Evolutionary conservation across 53 echinoderm and acorn worm species (phyloP).

Genomic region (Paelopatides confundens): DNA sequence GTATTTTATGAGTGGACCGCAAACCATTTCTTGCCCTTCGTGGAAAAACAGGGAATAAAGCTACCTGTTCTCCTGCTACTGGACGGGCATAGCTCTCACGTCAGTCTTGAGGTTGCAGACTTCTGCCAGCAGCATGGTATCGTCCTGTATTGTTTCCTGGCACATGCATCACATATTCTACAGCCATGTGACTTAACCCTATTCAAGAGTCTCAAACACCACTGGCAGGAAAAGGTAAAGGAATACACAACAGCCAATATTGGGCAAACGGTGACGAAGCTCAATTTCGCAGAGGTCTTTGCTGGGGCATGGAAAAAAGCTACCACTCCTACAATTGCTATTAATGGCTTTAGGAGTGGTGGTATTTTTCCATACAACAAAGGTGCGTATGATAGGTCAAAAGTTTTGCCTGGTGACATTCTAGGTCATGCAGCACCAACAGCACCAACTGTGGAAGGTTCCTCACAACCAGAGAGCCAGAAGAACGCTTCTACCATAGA

Average conservation of each 20-base stretch:
- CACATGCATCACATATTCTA: constrained; percentile 44
- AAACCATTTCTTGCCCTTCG: constrained; percentile 10
- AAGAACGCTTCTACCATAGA: no score
- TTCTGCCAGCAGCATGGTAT: constrained; percentile 37
- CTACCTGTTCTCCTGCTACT: constrained; percentile 57
- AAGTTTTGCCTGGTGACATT: no score
- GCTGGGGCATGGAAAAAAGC: neutral
- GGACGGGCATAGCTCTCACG: constrained; percentile 58
- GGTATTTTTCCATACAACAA: constrained; percentile 19
- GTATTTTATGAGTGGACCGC: constrained; percentile 42
- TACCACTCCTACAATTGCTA: neutral
- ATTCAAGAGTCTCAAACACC: constrained; percentile 44
- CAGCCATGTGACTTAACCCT: constrained; percentile 63
- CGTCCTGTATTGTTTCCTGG: constrained; percentile 44
- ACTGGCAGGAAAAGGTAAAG: neutral
- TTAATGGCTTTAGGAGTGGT: constrained; percentile 1
- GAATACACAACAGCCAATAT: neutral
- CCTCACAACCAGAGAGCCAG: no score
- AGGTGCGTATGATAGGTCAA: no score
- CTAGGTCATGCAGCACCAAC: no score
- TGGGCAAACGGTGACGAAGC: constrained; percentile 15
- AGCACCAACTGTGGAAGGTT: no score
- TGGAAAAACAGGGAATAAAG: neutral
- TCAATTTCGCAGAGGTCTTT: neutral
- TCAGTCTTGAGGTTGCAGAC: constrained; percentile 17